Evolutionary conservation across 1,140 invertebrate genomes (phyloP).

Genomic region (Cyrtorhinus lividipennis): DNA sequence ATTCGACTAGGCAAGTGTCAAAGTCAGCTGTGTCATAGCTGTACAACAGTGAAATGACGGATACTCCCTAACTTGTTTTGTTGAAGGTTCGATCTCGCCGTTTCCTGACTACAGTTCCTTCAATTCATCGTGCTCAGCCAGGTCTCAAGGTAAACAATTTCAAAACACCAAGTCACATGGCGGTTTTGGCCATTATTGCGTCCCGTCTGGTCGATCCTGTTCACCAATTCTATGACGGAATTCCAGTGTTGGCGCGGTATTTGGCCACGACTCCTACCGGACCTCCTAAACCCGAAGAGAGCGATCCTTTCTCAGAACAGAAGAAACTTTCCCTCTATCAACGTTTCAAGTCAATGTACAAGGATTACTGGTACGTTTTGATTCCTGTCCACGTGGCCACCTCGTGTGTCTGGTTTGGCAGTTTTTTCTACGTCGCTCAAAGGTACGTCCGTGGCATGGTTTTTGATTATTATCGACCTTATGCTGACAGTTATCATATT

Average conservation of each 20-base stretch:
- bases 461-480: conserved; percentile 6
- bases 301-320: neutral
- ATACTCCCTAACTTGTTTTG: too few species aligned
- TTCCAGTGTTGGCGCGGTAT: neutral
- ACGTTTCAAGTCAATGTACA: conserved; percentile 79
- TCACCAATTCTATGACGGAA: neutral
- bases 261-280: neutral
- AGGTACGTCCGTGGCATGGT: conserved; percentile 59
- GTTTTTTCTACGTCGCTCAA: conserved; percentile 72
- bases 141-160: too few species aligned
- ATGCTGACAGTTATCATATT: conserved; percentile 9
- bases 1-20: too few species aligned
- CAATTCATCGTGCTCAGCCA: too few species aligned
- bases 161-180: too few species aligned
- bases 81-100: too few species aligned
- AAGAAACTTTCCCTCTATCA: conserved; percentile 51
- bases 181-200: too few species aligned
- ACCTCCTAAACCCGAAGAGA: neutral
- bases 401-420: conserved; percentile 66
- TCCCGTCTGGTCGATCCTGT: too few species aligned
- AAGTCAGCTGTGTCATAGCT: too few species aligned
- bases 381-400: conserved; percentile 79
- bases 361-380: conserved; percentile 87
- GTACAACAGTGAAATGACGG: too few species aligned
- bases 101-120: too few species aligned